Base-by-base conservation (phyloP, 1,140 invertebrate genomes). In the Sminthurides bifidus region DNA sequence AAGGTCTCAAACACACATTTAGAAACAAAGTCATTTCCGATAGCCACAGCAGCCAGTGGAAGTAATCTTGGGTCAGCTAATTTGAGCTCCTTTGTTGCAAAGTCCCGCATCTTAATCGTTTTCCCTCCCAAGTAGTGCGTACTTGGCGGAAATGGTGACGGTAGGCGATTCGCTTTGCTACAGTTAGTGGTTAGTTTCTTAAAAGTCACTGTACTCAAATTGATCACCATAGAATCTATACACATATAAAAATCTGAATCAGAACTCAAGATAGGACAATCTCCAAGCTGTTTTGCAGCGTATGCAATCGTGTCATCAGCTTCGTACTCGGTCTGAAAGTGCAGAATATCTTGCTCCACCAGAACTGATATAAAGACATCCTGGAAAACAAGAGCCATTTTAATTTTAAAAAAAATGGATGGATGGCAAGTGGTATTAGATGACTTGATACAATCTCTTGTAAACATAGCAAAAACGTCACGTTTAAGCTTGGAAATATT, bases 191-290 rank as follows among this genome's bases (percentile, higher is more conserved):
- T 17, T 49, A 33, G 10, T 30, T 33, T 38, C 24, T 54, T 44
- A 31, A 64, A 60, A 19, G 70, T 68, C 1, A 75, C 46, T 40
- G 68, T 68, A 50, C 71, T 68, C 21, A 77, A 58, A 10, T 69
- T 67, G 17, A 77, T 69, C 49, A 72, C 71, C 5, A 72, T 58
- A n/a, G 76, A 43, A 52, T 71, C 63, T 2, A 37, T 30, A 56
- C 70, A 75, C 26, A 77, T 68, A 54, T 68, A 74, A 68, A 77
- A 77, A 66, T 77, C 76, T 50, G 73, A 75, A 62, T 77, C 76
- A 48, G 70, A 69, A 48, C 72, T 75, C 12, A 77, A 48, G 1
- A 77, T 70, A 19, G 75, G 74, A 59, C 74, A 76, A n/a, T 73
- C 61, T n/a, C n/a, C 4, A 24, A 73, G 69, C 24, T 70, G 40